phyloP scores from a whole-genome alignment of 2,797 vertebrate species.

The Todus mexicanus region DNA sequence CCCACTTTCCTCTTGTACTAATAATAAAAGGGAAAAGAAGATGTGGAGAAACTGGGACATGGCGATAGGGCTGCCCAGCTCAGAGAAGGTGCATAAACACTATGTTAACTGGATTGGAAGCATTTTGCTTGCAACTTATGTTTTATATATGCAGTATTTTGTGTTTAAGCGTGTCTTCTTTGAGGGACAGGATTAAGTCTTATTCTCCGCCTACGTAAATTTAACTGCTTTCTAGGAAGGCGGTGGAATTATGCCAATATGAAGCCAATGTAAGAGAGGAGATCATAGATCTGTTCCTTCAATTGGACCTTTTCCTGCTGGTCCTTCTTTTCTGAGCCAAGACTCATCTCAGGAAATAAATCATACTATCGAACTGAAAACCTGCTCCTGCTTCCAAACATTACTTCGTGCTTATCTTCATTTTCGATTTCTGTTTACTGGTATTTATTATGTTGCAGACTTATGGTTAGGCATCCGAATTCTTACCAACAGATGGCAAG shows the following conservation, averaged over 20 bases:
- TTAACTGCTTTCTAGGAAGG: slow-evolving; percentile 59
- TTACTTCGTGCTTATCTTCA: slow-evolving; percentile 27
- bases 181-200: slow-evolving; percentile 51
- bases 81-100: background rate
- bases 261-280: slow-evolving; percentile 13
- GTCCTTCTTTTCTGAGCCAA: slow-evolving; percentile 34
- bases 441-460: slow-evolving; percentile 47
- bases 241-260: slow-evolving; percentile 16
- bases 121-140: slow-evolving; percentile 11
- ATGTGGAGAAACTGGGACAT: background rate
- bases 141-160: slow-evolving; percentile 51
- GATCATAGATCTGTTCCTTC: slow-evolving; percentile 9
- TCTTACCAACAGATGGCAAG: slow-evolving; percentile 51
- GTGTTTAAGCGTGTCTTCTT: slow-evolving; percentile 49
- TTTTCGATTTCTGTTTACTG: slow-evolving; percentile 44
- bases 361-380: slow-evolving; percentile 5
- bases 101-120: background rate
- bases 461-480: slow-evolving; percentile 42
- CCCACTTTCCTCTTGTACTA: background rate
- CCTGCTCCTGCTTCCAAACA: slow-evolving; percentile 16
- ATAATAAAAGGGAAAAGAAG: background rate
- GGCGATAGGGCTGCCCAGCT: background rate
- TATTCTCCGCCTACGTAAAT: slow-evolving; percentile 16
- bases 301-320: slow-evolving; percentile 44
- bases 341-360: slow-evolving; percentile 29